A percentile compares a stretch with the other conserved stretches of the same genome.
Conservation (phyloP, 2,888 invertebrate genomes). For the Beris chalybata region DNA sequence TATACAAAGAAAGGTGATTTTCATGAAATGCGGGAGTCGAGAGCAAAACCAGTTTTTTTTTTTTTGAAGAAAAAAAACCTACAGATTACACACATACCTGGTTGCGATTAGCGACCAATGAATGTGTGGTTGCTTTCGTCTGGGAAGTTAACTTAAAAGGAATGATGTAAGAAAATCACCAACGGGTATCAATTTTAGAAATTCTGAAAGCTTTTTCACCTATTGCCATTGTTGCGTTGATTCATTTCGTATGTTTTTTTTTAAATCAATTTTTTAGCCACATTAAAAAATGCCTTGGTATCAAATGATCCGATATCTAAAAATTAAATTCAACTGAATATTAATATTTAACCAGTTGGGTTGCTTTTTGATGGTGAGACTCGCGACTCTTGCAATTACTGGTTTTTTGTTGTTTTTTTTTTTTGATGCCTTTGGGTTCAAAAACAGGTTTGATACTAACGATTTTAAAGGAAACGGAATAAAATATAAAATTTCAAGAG, state of each 20-base stretch:
- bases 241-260: not conserved
- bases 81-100: constrained; percentile 4
- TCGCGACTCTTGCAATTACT: too few species aligned
- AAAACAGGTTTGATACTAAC: too few species aligned
- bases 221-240: not conserved
- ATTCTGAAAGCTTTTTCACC: not conserved
- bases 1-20: constrained; percentile 20
- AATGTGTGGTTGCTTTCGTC: not conserved
- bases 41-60: constrained; percentile 27
- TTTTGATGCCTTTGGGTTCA: too few species aligned
- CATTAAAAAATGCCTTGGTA: not conserved
- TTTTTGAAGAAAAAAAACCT: constrained; percentile 13
- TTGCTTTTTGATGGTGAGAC: too few species aligned
- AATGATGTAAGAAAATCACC: constrained; percentile 19
- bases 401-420: too few species aligned
- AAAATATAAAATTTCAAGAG: too few species aligned
- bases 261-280: constrained; percentile 1
- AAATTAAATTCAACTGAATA: too few species aligned
- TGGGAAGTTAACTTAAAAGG: constrained; percentile 12
- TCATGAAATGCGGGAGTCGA: constrained; percentile 26
- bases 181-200: constrained; percentile 8
- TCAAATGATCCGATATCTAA: too few species aligned
- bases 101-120: too few species aligned
- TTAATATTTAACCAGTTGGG: too few species aligned
- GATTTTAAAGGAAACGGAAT: too few species aligned